Evolutionary conservation across 2,888 invertebrate species (phyloP).

Genomic region (Drosophila mulleri): DNA sequence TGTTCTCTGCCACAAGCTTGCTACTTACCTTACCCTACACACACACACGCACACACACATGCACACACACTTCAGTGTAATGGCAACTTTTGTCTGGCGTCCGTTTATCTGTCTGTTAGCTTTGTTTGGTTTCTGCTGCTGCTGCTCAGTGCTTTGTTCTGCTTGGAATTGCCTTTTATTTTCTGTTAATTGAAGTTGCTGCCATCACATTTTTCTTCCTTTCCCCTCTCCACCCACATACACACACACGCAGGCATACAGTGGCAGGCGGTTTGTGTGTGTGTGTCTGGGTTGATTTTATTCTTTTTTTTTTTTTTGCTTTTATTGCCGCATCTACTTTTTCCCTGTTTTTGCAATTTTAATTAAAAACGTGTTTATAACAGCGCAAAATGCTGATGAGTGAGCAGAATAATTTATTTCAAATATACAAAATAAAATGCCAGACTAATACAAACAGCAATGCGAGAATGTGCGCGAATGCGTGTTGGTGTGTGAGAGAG

Average conservation of each 20-base stretch:
- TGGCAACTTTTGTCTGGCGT: slow-evolving; percentile 48
- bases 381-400: slow-evolving; percentile 77
- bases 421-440: slow-evolving; percentile 53
- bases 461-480: slow-evolving; percentile 3
- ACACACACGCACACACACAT: background rate
- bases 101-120: slow-evolving; percentile 29
- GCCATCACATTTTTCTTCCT: slow-evolving; percentile 67
- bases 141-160: slow-evolving; percentile 65
- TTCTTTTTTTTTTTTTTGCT: slow-evolving; percentile 35
- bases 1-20: background rate
- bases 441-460: slow-evolving; percentile 35
- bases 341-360: slow-evolving; percentile 77
- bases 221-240: slow-evolving; percentile 15
- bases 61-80: slow-evolving; percentile 21
- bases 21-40: slow-evolving; percentile 1
- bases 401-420: slow-evolving; percentile 80
- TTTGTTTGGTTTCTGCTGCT: slow-evolving; percentile 60
- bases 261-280: slow-evolving; percentile 12
- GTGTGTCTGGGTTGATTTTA: background rate
- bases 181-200: slow-evolving; percentile 79
- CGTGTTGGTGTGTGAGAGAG: background rate
- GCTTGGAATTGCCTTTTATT: slow-evolving; percentile 77
- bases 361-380: slow-evolving; percentile 81
- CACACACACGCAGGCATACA: slow-evolving; percentile 6
- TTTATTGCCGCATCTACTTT: slow-evolving; percentile 65